A percentile compares a stretch with the other conserved stretches of the same genome.
Evolutionary conservation across 2,797 vertebrate genomes (phyloP).

Genomic region (Acipenser oxyrinchus): DNA sequence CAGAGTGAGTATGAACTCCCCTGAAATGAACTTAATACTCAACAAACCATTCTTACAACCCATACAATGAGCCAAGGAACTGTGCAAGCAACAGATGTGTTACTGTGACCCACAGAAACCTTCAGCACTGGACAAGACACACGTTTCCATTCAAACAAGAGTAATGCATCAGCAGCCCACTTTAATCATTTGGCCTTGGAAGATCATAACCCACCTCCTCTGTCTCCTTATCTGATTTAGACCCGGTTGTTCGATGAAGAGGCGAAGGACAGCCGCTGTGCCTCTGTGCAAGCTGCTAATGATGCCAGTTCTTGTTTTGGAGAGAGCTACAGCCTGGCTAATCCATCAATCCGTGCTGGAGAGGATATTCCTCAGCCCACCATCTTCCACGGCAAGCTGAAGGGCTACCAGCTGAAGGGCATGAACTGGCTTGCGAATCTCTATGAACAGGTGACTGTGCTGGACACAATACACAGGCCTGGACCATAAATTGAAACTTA

Average conservation of each 20-base stretch:
- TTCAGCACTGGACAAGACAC: no score
- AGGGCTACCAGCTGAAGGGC: slow-evolving; percentile 96
- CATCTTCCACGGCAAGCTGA: slow-evolving; percentile 93
- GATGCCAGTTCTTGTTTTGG: slow-evolving; percentile 79
- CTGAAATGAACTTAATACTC: no score
- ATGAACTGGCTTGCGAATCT: slow-evolving; percentile 99
- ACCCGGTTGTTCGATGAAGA: slow-evolving; percentile 94
- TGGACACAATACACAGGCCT: background rate
- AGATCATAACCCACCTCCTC: background rate
- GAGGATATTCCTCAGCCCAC: slow-evolving; percentile 95
- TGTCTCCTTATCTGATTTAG: slow-evolving; percentile 43
- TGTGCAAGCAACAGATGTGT: no score
- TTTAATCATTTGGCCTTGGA: no score
- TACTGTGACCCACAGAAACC: no score
- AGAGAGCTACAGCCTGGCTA: slow-evolving; percentile 94
- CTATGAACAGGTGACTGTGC: slow-evolving; percentile 81
- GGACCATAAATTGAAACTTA: background rate
- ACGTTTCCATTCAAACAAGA: no score
- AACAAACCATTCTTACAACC: no score
- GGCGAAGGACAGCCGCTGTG: slow-evolving; percentile 87
- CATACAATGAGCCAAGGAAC: background rate
- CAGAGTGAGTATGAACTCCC: slow-evolving; percentile 47
- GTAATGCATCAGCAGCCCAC: no score
- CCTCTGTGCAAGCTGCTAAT: slow-evolving; percentile 63
- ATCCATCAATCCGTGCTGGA: slow-evolving; percentile 91